Percentiles rank a stretch among this genome's conserved stretches.
These are phyloP conservation scores for Phalera bucephala DNA, from an alignment of 2,888 invertebrate species.

Conservation along the genomic window DNA sequence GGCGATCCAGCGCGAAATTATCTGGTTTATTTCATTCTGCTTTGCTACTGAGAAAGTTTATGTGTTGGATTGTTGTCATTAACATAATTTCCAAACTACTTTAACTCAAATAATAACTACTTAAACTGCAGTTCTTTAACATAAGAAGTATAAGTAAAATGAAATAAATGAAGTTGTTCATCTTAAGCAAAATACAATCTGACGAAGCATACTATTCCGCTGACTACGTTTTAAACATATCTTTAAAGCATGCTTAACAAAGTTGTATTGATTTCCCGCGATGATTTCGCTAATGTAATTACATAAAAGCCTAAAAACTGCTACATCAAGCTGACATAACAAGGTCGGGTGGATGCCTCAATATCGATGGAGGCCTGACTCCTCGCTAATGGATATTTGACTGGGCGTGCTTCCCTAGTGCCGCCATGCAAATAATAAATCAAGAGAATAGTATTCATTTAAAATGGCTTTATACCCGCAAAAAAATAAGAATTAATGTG, in stretches of 20 bases:
- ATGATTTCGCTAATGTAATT: constrained; percentile 23
- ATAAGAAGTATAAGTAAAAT: no score
- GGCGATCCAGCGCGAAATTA: no score
- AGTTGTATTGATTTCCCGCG: neutral
- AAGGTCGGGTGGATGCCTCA: constrained; percentile 36
- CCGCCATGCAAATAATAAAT: neutral
- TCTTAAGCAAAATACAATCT: no score
- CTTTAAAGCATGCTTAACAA: no score
- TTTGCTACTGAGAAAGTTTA: no score
- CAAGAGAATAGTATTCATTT: constrained; percentile 1
- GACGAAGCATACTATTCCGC: no score
- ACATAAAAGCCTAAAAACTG: constrained; percentile 13
- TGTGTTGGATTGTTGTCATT: constrained; percentile 3
- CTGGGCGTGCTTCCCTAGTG: constrained; percentile 13
- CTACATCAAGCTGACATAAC: constrained; percentile 33
- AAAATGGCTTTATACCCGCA: neutral
- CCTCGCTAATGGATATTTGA: constrained; percentile 21
- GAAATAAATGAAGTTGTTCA: no score
- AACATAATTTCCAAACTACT: no score
- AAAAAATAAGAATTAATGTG: neutral
- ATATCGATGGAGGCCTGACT: constrained; percentile 16
- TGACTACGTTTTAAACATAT: no score
- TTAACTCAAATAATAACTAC: no score
- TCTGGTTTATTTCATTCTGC: no score
- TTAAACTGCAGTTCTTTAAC: no score